Evolutionary conservation across 2,113 vertebrate species (phyloP), one percentile per base, ranked within the genome.

Genomic region (Pollimyrus isidori): DNA sequence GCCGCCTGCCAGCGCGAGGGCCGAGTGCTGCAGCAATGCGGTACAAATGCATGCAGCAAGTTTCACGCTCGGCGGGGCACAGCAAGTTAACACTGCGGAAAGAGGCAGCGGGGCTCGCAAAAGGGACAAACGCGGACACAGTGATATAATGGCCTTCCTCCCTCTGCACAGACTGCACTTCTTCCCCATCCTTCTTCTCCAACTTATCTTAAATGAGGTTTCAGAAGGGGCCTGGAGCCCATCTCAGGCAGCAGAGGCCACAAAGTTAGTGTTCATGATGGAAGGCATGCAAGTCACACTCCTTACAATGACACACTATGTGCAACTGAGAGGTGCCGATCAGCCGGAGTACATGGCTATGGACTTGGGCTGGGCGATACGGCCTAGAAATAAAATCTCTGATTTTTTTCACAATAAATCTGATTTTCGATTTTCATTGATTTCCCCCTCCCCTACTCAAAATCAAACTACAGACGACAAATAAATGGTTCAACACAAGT

Each of bases 21-120:
- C 1, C 13, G 21, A 65, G 17, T 39, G 35, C 87, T 87, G 53
- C 87, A 65, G 87, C 87, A 87, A 87, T 87, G 87, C 87, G 87
- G 87, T 87, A 87, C 49, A 49, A 87, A 65, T 53, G 58, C 87
- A 58, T 87, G 49, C 87, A 45, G 53, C 17, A 65, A 35, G 53
- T 87, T 58, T 87, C 30, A 30, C 30, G 23, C 15, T 58, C 19
- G 10, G 49, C 49, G 21, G 17, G 35, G 42, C 56, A 45, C 35
- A 42, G n/a, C 30, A 65, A 39, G 35, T 65, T 87, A 62, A 65
- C 87, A 23, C 87, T 39, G 87, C 15, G 49, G 39, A 87, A 45
- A n/a, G 56, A 10, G 35, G 58, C 30, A 23, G 30, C 2, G 9
- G 11, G 9, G 21, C 87, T 87, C 13, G 30, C 21, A 0, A 62